These are phyloP conservation scores for Dryadula phaetusa DNA, from an alignment of 2,888 invertebrate species.

Conservation along the genomic window DNA sequence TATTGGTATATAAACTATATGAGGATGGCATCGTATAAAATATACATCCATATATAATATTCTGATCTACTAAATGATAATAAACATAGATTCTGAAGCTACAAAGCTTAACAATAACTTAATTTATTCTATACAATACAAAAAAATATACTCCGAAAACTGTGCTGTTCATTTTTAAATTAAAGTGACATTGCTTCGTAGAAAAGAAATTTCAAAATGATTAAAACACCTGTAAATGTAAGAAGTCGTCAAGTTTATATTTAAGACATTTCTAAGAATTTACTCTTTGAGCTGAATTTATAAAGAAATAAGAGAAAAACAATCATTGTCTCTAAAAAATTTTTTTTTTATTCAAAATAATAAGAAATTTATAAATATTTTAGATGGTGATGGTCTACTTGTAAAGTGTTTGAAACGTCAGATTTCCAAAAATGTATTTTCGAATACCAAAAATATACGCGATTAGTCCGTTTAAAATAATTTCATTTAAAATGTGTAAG, in stretches of 20 bases:
- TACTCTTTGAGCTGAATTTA: neutral
- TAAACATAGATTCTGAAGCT: no score
- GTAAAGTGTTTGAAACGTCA: no score
- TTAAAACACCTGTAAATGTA: constrained; percentile 2
- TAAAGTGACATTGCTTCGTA: constrained; percentile 9
- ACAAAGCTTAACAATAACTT: no score
- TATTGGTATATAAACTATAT: no score
- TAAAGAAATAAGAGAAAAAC: neutral
- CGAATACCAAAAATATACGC: no score
- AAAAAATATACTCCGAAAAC: neutral
- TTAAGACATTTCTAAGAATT: constrained; percentile 1
- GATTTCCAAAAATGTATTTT: no score
- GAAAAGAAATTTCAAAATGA: constrained; percentile 8
- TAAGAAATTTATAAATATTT: neutral
- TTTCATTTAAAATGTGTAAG: no score
- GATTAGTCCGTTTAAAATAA: no score
- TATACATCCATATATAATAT: no score
- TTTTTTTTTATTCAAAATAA: neutral
- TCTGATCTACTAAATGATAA: no score
- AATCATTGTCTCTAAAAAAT: neutral
- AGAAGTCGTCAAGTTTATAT: neutral
- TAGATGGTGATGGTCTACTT: no score
- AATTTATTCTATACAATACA: neutral
- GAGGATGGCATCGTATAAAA: no score
- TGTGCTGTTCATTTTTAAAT: neutral